Conservation (phyloP, 2,888 invertebrate genomes). For the Microctonus hyperodae region DNA sequence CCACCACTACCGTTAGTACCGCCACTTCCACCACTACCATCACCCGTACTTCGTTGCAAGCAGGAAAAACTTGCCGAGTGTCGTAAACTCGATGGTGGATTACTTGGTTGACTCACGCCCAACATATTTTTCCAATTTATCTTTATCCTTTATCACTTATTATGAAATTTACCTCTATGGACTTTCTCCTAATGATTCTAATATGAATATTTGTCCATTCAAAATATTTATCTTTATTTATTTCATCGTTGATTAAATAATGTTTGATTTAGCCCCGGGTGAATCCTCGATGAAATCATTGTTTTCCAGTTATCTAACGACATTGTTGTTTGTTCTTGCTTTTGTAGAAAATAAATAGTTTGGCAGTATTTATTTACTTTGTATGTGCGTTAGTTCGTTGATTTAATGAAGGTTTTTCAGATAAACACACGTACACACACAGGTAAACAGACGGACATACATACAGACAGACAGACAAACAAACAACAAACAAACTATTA, state of each 20-base stretch:
- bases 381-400: conserved; percentile 24
- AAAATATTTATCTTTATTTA: neutral
- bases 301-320: neutral
- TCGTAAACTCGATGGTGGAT: conserved; percentile 61
- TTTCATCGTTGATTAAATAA: conserved; percentile 20
- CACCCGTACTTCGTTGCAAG: conserved; percentile 58
- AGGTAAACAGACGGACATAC: too few species aligned
- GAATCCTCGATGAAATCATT: neutral
- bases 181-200: conserved; percentile 23
- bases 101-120: conserved; percentile 61
- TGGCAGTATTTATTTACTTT: neutral
- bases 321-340: neutral
- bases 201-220: neutral
- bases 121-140: conserved; percentile 50
- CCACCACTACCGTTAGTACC: conserved; percentile 27
- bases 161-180: conserved; percentile 29
- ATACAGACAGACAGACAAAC: too few species aligned
- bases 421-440: conserved; percentile 6
- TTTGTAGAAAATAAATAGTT: neutral
- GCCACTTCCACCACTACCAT: neutral
- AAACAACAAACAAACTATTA: too few species aligned
- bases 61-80: conserved; percentile 65
- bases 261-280: neutral
- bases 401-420: conserved; percentile 21
- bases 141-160: neutral